A percentile compares a stretch with the other conserved stretches of the same genome.
Evolutionary conservation across 2,797 vertebrate genomes (phyloP).

Genomic region (Clarias laeviceps): DNA sequence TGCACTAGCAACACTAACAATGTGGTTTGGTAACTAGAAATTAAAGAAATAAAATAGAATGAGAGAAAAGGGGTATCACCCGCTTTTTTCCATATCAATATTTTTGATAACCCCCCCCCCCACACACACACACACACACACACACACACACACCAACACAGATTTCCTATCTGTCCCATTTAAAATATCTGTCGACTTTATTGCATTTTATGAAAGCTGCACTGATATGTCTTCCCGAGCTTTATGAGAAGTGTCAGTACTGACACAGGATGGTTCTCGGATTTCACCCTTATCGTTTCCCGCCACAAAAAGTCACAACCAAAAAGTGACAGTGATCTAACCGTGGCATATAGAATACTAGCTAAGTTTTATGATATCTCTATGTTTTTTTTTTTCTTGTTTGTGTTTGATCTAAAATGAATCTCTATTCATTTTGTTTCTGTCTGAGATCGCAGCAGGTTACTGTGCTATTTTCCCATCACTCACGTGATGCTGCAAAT

Average conservation of each 20-base stretch:
- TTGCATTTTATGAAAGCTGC: slow-evolving; percentile 45
- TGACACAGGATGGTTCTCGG: slow-evolving; percentile 41
- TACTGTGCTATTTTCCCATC: background rate
- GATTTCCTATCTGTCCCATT: slow-evolving; percentile 29
- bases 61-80: background rate
- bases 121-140: slow-evolving; percentile 3
- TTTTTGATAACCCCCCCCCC: background rate
- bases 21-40: slow-evolving; percentile 35
- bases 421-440: background rate
- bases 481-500: background rate
- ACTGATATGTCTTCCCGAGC: slow-evolving; percentile 47
- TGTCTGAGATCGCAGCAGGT: background rate
- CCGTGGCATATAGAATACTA: background rate
- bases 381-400: background rate
- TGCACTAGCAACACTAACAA: background rate
- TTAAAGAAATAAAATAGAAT: background rate
- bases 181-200: slow-evolving; percentile 42
- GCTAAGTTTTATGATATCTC: background rate
- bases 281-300: background rate
- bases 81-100: slow-evolving; percentile 3
- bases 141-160: slow-evolving; percentile 18
- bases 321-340: background rate
- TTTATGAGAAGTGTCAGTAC: slow-evolving; percentile 51
- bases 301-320: background rate
- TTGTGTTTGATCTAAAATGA: slow-evolving; percentile 3